A percentile compares a stretch with the other conserved stretches of the same genome.
Conservation (phyloP, 2,888 invertebrate genomes). For the Polydrusus cervinus region DNA sequence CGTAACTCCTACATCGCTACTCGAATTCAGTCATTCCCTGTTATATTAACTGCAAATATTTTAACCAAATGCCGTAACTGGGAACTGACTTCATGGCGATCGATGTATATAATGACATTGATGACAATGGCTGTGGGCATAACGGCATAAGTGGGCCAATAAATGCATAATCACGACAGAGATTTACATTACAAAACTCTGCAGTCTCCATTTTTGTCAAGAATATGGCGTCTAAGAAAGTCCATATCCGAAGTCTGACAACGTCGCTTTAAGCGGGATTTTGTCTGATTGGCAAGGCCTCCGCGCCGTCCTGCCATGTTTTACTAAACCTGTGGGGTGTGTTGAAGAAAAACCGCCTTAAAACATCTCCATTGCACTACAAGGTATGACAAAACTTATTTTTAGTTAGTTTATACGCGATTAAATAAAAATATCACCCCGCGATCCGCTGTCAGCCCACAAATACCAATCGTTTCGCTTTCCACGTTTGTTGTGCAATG, state of each 20-base stretch:
- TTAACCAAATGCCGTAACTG: too few species aligned
- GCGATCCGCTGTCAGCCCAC: slow-evolving; percentile 20
- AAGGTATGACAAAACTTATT: slow-evolving; percentile 62
- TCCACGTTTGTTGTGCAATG: slow-evolving; percentile 54
- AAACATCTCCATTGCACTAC: slow-evolving; percentile 67
- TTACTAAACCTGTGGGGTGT: slow-evolving; percentile 82
- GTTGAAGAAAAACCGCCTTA: slow-evolving; percentile 66
- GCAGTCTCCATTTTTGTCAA: too few species aligned
- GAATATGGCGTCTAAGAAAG: not conserved
- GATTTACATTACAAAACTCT: too few species aligned
- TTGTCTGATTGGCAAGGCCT: slow-evolving; percentile 68
- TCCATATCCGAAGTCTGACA: slow-evolving; percentile 15
- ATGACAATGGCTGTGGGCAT: too few species aligned
- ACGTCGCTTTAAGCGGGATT: slow-evolving; percentile 64
- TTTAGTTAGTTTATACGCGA: slow-evolving; percentile 37
- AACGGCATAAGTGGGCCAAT: too few species aligned
- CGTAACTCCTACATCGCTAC: too few species aligned
- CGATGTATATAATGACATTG: too few species aligned
- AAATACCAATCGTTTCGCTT: slow-evolving; percentile 32
- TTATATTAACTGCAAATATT: too few species aligned
- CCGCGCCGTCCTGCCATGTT: slow-evolving; percentile 80
- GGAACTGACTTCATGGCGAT: too few species aligned
- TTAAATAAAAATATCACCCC: slow-evolving; percentile 17
- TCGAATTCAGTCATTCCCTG: too few species aligned
- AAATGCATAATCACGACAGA: too few species aligned